Conservation (phyloP, 2,888 invertebrate species). For the Ophioninae sp. region DNA sequence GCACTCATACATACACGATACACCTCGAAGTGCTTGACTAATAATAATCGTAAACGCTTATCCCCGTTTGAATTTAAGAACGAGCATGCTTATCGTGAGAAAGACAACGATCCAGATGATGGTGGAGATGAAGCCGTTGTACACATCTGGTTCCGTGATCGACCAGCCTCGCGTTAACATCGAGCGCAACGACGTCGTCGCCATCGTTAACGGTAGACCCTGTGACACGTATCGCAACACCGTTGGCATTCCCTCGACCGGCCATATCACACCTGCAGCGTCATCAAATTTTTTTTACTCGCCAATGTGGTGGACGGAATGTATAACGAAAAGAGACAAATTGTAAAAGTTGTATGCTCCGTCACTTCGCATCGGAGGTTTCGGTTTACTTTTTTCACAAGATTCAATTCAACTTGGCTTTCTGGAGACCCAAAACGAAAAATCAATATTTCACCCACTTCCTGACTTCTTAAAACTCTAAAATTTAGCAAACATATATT, state of each 20-base stretch:
- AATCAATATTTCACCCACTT: too few species aligned
- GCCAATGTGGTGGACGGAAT: background rate
- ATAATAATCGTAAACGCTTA: slow-evolving; percentile 79
- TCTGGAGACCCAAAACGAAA: too few species aligned
- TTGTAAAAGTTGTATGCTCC: slow-evolving; percentile 12
- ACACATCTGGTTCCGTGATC: slow-evolving; percentile 90
- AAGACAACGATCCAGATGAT: slow-evolving; percentile 93
- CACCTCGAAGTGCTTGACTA: slow-evolving; percentile 7
- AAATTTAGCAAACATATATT: too few species aligned
- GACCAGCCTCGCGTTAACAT: slow-evolving; percentile 95
- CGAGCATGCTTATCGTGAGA: slow-evolving; percentile 89
- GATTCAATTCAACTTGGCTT: background rate
- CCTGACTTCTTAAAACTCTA: too few species aligned
- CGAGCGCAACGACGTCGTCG: slow-evolving; percentile 94
- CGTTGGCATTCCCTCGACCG: slow-evolving; percentile 96
- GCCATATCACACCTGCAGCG: slow-evolving; percentile 94
- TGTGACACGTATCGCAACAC: slow-evolving; percentile 91
- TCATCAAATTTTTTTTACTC: background rate
- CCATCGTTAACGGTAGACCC: slow-evolving; percentile 93
- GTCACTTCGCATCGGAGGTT: background rate
- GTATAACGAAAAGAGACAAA: background rate
- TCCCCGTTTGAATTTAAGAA: slow-evolving; percentile 91
- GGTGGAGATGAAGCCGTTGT: slow-evolving; percentile 93
- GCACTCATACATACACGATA: slow-evolving; percentile 5
- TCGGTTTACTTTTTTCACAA: background rate